Evolutionary conservation across 1,140 invertebrate species (phyloP).

Genomic region (Meteorus sp.): DNA sequence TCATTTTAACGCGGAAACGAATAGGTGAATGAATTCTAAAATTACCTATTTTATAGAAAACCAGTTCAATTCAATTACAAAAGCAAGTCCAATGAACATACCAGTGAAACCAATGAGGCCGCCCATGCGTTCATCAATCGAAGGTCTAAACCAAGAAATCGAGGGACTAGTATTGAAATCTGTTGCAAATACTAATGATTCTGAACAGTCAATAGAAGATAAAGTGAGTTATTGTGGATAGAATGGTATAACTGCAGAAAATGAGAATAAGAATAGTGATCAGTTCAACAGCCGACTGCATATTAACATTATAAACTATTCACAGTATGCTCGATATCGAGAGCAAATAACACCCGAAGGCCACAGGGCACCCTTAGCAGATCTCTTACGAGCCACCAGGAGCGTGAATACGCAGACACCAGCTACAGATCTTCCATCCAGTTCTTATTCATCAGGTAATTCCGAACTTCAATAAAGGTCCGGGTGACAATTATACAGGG

Average conservation of each 20-base stretch:
- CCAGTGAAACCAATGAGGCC: slow-evolving; percentile 64
- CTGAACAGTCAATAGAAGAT: slow-evolving; percentile 53
- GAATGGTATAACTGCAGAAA: neutral
- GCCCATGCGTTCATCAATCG: slow-evolving; percentile 79
- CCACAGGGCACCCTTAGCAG: slow-evolving; percentile 79
- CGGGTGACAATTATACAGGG: too few species aligned
- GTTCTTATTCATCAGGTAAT: slow-evolving; percentile 64
- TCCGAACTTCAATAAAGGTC: too few species aligned
- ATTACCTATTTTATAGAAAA: slow-evolving; percentile 41
- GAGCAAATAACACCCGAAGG: slow-evolving; percentile 76
- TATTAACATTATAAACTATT: too few species aligned
- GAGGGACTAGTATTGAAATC: slow-evolving; percentile 70
- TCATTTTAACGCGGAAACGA: neutral
- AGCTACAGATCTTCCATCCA: slow-evolving; percentile 60
- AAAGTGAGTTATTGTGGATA: slow-evolving; percentile 40
- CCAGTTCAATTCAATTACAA: slow-evolving; percentile 57
- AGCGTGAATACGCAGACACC: slow-evolving; percentile 86
- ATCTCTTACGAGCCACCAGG: slow-evolving; percentile 69
- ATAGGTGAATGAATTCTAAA: neutral
- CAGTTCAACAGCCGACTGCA: too few species aligned
- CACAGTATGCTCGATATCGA: slow-evolving; percentile 55
- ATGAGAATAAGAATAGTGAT: too few species aligned
- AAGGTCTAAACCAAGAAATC: slow-evolving; percentile 83
- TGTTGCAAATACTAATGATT: slow-evolving; percentile 47
- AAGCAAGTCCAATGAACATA: slow-evolving; percentile 64